These are phyloP conservation scores for Brachionus koreanus DNA, from an alignment of 1,140 invertebrate species.

Conservation along the genomic window DNA sequence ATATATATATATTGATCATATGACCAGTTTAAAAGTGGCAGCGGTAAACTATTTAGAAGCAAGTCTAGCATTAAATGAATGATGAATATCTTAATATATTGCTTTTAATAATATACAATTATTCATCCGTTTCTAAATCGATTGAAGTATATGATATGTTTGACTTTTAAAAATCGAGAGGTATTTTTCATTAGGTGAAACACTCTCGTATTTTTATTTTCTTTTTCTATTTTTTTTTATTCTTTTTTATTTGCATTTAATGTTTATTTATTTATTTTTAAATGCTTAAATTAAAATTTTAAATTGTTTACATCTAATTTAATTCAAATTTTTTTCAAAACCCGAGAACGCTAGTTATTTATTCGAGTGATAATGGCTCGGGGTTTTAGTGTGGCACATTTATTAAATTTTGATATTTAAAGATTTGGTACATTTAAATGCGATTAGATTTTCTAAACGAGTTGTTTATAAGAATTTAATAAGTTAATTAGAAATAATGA, in stretches of 20 bases:
- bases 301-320: constrained; percentile 36
- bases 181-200: constrained; percentile 10
- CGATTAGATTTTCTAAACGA: not conserved
- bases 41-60: constrained; percentile 36
- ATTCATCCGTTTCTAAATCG: constrained; percentile 38
- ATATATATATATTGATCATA: not conserved
- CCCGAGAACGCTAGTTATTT: not conserved
- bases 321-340: constrained; percentile 17
- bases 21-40: constrained; percentile 12
- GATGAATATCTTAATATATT: constrained; percentile 33
- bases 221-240: not conserved
- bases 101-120: constrained; percentile 38
- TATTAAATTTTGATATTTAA: constrained; percentile 25
- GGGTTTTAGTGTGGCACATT: not conserved
- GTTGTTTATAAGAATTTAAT: constrained; percentile 36
- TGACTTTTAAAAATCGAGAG: constrained; percentile 29
- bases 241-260: constrained; percentile 20
- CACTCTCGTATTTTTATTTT: not conserved
- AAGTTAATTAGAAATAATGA: constrained; percentile 35
- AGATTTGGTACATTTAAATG: constrained; percentile 35
- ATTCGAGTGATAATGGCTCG: not conserved
- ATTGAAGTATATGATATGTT: constrained; percentile 40
- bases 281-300: constrained; percentile 38
- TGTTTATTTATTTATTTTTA: constrained; percentile 34
- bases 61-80: constrained; percentile 41